phyloP scores from a whole-genome alignment of 2,113 vertebrate species.

The Vulpes ferrilata region DNA sequence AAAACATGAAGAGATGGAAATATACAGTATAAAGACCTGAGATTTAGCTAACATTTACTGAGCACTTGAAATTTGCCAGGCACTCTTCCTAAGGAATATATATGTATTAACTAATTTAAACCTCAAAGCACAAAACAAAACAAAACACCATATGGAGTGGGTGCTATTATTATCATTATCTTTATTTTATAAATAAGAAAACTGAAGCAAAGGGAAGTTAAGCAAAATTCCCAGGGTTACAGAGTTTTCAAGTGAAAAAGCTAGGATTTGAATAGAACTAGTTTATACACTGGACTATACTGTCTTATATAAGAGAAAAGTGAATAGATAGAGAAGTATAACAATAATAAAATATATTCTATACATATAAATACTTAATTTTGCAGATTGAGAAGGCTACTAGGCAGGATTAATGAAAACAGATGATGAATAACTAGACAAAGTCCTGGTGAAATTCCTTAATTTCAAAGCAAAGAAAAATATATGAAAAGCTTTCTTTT shows the following conservation, averaged over 20 bases:
- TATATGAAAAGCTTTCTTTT: neutral
- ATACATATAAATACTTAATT: neutral
- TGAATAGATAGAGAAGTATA: neutral
- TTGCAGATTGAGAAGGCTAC: neutral
- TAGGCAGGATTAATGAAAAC: neutral
- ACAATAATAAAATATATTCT: neutral
- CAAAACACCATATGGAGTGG: neutral
- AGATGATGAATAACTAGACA: neutral
- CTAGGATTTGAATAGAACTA: neutral
- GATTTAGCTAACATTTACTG: neutral
- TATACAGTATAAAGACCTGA: neutral
- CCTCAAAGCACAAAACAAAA: neutral
- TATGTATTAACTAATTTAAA: neutral
- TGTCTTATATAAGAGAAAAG: neutral
- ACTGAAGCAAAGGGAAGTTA: neutral
- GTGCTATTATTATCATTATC: neutral
- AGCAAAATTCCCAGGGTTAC: neutral
- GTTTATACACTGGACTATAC: neutral
- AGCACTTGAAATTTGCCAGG: neutral
- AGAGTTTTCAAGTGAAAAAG: neutral
- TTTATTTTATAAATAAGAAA: neutral
- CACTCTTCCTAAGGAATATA: neutral
- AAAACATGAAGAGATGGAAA: neutral
- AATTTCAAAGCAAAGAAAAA: neutral
- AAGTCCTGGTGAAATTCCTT: neutral